Percentiles rank a stretch among this genome's conserved stretches.
These are phyloP conservation scores for Callimorpha dominula DNA, from an alignment of 2,888 invertebrate genomes.

Conservation along the genomic window DNA sequence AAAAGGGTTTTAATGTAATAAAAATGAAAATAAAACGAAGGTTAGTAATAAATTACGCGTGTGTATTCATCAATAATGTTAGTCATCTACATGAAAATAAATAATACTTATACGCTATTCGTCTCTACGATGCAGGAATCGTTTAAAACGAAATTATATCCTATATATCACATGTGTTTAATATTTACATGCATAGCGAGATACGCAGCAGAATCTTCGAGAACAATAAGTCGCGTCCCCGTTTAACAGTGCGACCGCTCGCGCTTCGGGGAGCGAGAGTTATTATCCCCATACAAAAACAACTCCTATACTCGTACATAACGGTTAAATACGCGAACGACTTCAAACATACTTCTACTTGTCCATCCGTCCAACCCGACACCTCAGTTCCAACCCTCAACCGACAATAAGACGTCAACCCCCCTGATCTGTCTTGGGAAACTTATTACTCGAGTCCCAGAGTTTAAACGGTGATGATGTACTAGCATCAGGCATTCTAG, in stretches of 20 bases:
- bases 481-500: conserved; percentile 72
- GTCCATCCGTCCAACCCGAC: conserved; percentile 66
- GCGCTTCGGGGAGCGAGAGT: conserved; percentile 71
- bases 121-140: conserved; percentile 45
- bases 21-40: conserved; percentile 66
- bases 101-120: conserved; percentile 52
- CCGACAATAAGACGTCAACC: conserved; percentile 70
- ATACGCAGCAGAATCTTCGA: conserved; percentile 53
- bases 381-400: conserved; percentile 68
- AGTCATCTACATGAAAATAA: conserved; percentile 68
- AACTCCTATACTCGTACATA: conserved; percentile 44
- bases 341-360: conserved; percentile 58
- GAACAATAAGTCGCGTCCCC: conserved; percentile 84
- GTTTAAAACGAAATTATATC: conserved; percentile 38
- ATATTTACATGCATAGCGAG: conserved; percentile 41
- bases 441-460: conserved; percentile 72
- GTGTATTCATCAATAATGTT: conserved; percentile 74
- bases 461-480: conserved; percentile 76
- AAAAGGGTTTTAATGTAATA: conserved; percentile 49
- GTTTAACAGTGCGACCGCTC: conserved; percentile 47
- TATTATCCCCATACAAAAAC: conserved; percentile 74
- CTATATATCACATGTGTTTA: conserved; percentile 44
- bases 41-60: conserved; percentile 69
- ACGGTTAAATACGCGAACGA: conserved; percentile 62
- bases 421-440: conserved; percentile 72